Evolutionary conservation across 2,888 invertebrate genomes (phyloP).

Genomic region (Volucella bombylans): DNA sequence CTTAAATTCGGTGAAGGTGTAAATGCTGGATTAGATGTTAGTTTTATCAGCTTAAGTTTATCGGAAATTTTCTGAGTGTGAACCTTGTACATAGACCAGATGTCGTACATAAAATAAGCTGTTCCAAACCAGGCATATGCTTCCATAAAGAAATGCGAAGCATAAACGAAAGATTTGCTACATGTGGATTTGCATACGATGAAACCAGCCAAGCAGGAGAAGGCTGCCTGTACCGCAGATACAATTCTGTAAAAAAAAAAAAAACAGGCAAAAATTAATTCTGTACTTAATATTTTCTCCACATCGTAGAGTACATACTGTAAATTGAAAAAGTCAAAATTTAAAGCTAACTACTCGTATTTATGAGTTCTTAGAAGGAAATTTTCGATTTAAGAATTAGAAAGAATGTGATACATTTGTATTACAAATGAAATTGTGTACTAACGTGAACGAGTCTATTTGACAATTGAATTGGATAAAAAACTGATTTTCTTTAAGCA

Average conservation of each 20-base stretch:
- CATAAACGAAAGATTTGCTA: slow-evolving; percentile 86
- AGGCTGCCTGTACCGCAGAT: slow-evolving; percentile 88
- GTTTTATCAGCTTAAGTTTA: slow-evolving; percentile 79
- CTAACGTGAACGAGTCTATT: slow-evolving; percentile 25
- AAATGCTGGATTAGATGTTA: slow-evolving; percentile 76
- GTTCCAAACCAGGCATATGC: slow-evolving; percentile 91
- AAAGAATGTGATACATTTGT: no score
- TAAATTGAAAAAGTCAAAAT: slow-evolving; percentile 4
- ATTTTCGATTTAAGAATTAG: no score
- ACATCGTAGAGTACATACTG: not conserved
- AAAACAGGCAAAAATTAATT: not conserved
- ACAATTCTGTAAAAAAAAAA: slow-evolving; percentile 84
- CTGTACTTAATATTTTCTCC: not conserved
- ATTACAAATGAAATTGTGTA: not conserved
- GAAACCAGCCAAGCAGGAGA: slow-evolving; percentile 87
- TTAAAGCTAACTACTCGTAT: not conserved
- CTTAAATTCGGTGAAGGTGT: slow-evolving; percentile 73
- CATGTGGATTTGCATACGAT: slow-evolving; percentile 88
- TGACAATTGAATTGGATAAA: slow-evolving; percentile 1
- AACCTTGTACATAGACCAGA: slow-evolving; percentile 91
- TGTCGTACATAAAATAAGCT: slow-evolving; percentile 90
- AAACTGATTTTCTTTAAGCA: not conserved
- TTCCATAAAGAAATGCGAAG: slow-evolving; percentile 88
- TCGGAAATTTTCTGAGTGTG: slow-evolving; percentile 83
- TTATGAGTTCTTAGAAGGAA: not conserved